A percentile compares a stretch with the other conserved stretches of the same genome.
These are phyloP conservation scores for Coleophora deauratella DNA, from an alignment of 2,888 invertebrate species.

Conservation along the genomic window DNA sequence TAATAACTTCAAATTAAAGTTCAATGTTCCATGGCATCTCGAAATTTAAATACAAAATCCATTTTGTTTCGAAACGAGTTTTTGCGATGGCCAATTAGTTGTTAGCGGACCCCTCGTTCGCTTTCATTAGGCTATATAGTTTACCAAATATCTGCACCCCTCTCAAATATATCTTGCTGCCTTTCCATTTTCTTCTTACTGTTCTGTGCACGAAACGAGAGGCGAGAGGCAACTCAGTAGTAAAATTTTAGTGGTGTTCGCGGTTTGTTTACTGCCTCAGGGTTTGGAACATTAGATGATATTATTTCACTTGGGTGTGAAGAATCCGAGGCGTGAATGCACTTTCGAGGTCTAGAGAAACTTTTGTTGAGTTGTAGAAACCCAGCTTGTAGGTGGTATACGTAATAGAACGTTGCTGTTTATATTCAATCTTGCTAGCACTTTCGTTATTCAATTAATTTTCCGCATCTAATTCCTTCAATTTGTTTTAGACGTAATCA, in stretches of 20 bases:
- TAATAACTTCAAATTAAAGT: no score
- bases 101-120: conserved; percentile 72
- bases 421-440: no score
- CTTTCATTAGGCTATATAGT: conserved; percentile 74
- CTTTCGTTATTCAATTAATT: conserved; percentile 21
- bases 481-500: conserved; percentile 39
- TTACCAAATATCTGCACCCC: conserved; percentile 70
- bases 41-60: conserved; percentile 74
- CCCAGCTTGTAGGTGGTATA: no score
- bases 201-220: conserved; percentile 40
- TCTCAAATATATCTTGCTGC: conserved; percentile 66
- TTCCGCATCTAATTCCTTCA: conserved; percentile 22
- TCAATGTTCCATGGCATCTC: conserved; percentile 62
- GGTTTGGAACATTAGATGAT: conserved; percentile 1
- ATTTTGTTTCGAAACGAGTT: conserved; percentile 75
- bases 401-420: no score
- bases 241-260: conserved; percentile 59
- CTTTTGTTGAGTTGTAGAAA: no score
- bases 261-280: conserved; percentile 37
- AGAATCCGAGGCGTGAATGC: conserved; percentile 2
- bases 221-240: conserved; percentile 46
- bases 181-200: conserved; percentile 65
- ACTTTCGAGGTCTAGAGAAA: not conserved
- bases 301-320: not conserved
- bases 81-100: conserved; percentile 74